Percentiles rank a stretch among this genome's conserved stretches.
Evolutionary conservation across 23 tunicate species (phyloP).

Genomic region (Pegea sp.): DNA sequence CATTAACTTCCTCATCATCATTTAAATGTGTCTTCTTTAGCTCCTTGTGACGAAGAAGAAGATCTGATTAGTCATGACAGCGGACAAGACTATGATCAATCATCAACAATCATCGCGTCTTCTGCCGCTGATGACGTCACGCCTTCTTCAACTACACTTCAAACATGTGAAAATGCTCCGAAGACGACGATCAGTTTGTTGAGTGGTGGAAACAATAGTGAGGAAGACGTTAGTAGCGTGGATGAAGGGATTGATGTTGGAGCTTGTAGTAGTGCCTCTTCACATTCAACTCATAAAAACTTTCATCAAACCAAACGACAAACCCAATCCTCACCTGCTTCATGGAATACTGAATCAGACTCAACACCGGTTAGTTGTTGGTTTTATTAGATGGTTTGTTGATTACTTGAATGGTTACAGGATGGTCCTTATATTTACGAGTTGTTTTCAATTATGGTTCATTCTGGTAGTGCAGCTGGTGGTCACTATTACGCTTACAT

Average conservation of each 20-base stretch:
- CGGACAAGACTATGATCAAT: constrained; percentile 49
- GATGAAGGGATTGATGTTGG: constrained; percentile 81
- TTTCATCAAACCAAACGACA: no score
- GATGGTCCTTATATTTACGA: constrained; percentile 63
- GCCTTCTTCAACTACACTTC: no score
- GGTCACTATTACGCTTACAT: constrained; percentile 87
- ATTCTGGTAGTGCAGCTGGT: constrained; percentile 87
- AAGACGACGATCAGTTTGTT: no score
- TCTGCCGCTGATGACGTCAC: no score
- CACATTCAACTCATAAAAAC: no score
- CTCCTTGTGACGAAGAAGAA: constrained; percentile 22
- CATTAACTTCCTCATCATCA: background rate
- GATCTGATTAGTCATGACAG: constrained; percentile 80
- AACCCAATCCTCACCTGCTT: constrained; percentile 5
- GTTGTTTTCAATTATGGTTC: constrained; percentile 71
- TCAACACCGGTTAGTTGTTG: constrained; percentile 13
- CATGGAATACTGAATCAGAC: no score
- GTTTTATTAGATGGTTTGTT: no score
- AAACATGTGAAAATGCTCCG: no score
- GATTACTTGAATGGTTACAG: constrained; percentile 2
- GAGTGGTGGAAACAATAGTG: constrained; percentile 11
- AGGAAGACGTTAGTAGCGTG: constrained; percentile 43
- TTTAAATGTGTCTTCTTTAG: background rate
- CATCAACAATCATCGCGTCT: no score
- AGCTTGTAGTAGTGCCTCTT: no score